These are phyloP conservation scores for Coleophora flavipennella DNA, from an alignment of 2,888 invertebrate genomes.

Conservation along the genomic window DNA sequence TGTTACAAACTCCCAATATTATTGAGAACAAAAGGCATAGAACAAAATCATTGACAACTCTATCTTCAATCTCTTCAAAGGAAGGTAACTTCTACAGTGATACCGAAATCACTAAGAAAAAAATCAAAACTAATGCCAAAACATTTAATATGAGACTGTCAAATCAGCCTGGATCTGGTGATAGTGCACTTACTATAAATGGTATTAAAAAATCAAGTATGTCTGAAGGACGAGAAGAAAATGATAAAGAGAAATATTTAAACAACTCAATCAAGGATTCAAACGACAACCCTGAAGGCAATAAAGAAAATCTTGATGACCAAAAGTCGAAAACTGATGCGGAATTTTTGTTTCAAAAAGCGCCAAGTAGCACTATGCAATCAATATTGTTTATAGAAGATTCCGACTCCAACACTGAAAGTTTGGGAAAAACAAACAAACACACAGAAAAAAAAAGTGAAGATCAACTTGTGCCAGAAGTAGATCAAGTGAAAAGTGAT, in stretches of 20 bases:
- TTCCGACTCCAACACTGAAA: slow-evolving; percentile 39
- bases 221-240: slow-evolving; percentile 4
- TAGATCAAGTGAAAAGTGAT: slow-evolving; percentile 24
- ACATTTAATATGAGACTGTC: slow-evolving; percentile 4
- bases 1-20: slow-evolving; percentile 14
- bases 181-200: too few relatives aligned
- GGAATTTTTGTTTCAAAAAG: slow-evolving; percentile 30
- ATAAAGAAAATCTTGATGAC: slow-evolving; percentile 11
- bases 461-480: slow-evolving; percentile 55
- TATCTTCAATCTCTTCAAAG: slow-evolving; percentile 16
- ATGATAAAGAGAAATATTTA: slow-evolving; percentile 4
- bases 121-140: slow-evolving; percentile 13
- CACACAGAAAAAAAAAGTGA: slow-evolving; percentile 24
- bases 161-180: too few relatives aligned
- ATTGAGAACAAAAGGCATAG: slow-evolving; percentile 34
- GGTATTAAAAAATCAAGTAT: slow-evolving; percentile 5
- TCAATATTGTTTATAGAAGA: slow-evolving; percentile 43
- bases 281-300: slow-evolving; percentile 2
- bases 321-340: slow-evolving; percentile 14
- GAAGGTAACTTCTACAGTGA: slow-evolving; percentile 38
- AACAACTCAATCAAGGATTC: neutral
- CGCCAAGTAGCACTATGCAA: slow-evolving; percentile 27
- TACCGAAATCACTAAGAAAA: slow-evolving; percentile 32
- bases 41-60: slow-evolving; percentile 46
- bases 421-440: slow-evolving; percentile 17